Evolutionary conservation across 2,888 invertebrate species (phyloP).

Genomic region (Ischnus inquisitorius): DNA sequence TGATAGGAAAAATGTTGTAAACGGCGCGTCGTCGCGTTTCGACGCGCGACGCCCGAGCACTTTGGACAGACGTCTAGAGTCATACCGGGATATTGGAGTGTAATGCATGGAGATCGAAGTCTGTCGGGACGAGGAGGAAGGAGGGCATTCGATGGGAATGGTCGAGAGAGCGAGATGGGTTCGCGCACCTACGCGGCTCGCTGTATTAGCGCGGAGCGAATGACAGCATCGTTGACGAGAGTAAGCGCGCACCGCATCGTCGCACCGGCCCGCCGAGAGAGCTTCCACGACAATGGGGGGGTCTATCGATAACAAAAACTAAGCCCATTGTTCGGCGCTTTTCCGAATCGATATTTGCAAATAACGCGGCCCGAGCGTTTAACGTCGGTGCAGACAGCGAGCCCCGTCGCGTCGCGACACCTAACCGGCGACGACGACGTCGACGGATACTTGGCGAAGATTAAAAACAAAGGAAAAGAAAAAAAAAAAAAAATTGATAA

Average conservation of each 20-base stretch:
- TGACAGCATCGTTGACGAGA: conserved; percentile 66
- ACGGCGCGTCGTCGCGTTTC: background rate
- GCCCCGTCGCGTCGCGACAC: conserved; percentile 58
- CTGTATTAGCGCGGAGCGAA: conserved; percentile 55
- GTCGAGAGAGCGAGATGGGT: too few relatives aligned
- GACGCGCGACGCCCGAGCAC: conserved; percentile 37
- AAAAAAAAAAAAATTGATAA: too few relatives aligned
- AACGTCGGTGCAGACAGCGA: conserved; percentile 53
- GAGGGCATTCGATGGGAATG: too few relatives aligned
- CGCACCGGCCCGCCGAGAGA: conserved; percentile 54
- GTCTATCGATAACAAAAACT: conserved; percentile 84
- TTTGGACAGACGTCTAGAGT: conserved; percentile 54
- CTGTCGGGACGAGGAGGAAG: conserved; percentile 11
- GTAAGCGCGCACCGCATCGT: conserved; percentile 45
- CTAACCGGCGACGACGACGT: conserved; percentile 54
- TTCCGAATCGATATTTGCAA: conserved; percentile 85
- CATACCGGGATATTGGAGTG: conserved; percentile 57
- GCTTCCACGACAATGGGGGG: conserved; percentile 69
- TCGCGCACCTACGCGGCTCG: conserved; percentile 27
- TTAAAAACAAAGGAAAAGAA: conserved; percentile 65
- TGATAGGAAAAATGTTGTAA: background rate
- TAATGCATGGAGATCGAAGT: conserved; percentile 62
- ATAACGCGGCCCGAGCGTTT: conserved; percentile 76
- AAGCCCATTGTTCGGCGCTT: conserved; percentile 84
- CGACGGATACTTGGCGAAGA: conserved; percentile 66